Conservation (phyloP, 2,113 vertebrate species). For the Buteo buteo region DNA sequence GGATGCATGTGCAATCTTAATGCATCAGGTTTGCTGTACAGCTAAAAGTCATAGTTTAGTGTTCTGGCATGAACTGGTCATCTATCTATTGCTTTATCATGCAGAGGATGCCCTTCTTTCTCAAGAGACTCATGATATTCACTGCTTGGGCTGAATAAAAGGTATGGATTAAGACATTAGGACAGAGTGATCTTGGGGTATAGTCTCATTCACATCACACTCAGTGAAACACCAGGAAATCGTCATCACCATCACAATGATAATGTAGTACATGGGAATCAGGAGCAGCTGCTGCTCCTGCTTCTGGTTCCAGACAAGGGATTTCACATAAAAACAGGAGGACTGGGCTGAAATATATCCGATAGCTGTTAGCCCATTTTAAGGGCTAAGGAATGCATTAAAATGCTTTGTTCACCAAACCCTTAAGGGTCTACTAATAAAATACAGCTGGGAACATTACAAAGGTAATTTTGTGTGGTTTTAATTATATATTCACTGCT, state of each 20-base stretch:
- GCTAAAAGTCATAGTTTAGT: background rate
- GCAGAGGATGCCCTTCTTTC: background rate
- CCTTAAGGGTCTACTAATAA: slow-evolving; percentile 12
- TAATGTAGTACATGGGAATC: background rate
- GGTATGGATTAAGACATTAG: background rate
- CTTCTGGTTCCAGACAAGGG: background rate
- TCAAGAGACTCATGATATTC: background rate
- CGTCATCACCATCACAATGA: background rate
- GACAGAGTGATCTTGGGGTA: background rate
- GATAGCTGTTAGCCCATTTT: background rate
- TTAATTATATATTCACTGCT: slow-evolving; percentile 42
- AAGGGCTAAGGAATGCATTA: background rate
- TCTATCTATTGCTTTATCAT: background rate
- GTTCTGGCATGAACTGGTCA: background rate
- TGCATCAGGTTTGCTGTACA: background rate
- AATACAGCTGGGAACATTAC: background rate
- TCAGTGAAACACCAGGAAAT: background rate
- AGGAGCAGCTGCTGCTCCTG: background rate
- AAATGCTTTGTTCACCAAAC: slow-evolving; percentile 30
- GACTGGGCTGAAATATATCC: background rate
- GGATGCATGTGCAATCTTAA: background rate
- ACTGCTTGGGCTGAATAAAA: background rate
- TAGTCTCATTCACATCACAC: background rate
- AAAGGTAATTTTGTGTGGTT: slow-evolving; percentile 29
- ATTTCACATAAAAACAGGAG: background rate